Evolutionary conservation across 2,888 invertebrate species (phyloP).

Genomic region (Arge pagana): DNA sequence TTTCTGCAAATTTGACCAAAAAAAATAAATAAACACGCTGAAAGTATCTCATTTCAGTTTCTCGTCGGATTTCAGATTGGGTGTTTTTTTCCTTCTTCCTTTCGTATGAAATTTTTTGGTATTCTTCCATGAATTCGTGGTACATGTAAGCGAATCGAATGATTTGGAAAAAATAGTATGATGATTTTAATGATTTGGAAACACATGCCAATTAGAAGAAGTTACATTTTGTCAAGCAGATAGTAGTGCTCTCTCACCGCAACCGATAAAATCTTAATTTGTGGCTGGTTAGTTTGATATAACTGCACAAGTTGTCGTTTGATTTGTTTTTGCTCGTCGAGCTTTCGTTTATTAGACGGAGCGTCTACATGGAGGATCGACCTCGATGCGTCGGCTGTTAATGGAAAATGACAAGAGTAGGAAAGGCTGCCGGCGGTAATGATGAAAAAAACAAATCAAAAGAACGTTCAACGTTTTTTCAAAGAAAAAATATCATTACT

Average conservation of each 20-base stretch:
- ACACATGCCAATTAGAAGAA: constrained; percentile 57
- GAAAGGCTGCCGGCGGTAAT: constrained; percentile 1
- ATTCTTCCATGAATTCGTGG: constrained; percentile 1
- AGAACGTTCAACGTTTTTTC: constrained; percentile 27
- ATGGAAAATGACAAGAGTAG: constrained; percentile 11
- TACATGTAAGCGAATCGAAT: constrained; percentile 47
- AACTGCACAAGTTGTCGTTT: constrained; percentile 50
- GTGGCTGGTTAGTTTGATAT: constrained; percentile 54
- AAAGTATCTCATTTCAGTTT: no score
- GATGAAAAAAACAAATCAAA: constrained; percentile 25
- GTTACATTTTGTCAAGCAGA: constrained; percentile 55
- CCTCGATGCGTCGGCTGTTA: constrained; percentile 15
- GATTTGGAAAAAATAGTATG: constrained; percentile 27
- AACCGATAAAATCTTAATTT: constrained; percentile 46
- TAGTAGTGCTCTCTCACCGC: constrained; percentile 57
- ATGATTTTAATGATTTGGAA: constrained; percentile 48
- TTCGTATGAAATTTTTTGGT: constrained; percentile 5
- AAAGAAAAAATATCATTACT: constrained; percentile 30
- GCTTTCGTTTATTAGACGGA: background rate
- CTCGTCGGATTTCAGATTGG: no score
- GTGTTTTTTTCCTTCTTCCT: constrained; percentile 29
- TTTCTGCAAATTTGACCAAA: background rate
- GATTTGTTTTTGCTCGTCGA: background rate
- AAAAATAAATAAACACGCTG: no score
- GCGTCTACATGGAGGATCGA: constrained; percentile 4